Conservation (phyloP, 2,888 invertebrate species). For the Drosophila flavopinicola region DNA sequence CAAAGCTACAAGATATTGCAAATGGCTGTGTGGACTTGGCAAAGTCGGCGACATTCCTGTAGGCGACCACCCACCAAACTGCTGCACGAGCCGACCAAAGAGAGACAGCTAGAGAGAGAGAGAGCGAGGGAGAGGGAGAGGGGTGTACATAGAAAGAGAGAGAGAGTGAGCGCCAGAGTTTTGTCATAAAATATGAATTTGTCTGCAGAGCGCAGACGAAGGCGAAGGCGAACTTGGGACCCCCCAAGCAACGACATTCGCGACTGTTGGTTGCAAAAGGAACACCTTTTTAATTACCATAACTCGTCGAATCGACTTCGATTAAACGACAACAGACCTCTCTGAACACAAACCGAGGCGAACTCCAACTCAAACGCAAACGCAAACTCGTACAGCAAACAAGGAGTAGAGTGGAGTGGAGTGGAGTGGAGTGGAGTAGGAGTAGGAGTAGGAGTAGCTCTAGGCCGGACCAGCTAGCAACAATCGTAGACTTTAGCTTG, state of each 20-base stretch:
- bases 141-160: too few species aligned
- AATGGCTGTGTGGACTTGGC: constrained; percentile 46
- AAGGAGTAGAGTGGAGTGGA: not conserved
- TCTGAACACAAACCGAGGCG: constrained; percentile 9
- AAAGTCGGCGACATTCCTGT: constrained; percentile 51
- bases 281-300: constrained; percentile 83
- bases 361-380: constrained; percentile 8
- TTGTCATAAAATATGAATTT: constrained; percentile 80
- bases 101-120: not conserved
- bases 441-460: constrained; percentile 28
- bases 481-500: constrained; percentile 25
- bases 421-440: not conserved
- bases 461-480: constrained; percentile 23
- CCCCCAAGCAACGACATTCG: constrained; percentile 50
- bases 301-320: constrained; percentile 78
- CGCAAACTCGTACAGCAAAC: constrained; percentile 1
- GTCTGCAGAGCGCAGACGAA: constrained; percentile 59
- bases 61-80: constrained; percentile 77
- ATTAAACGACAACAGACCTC: constrained; percentile 65
- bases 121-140: constrained; percentile 4
- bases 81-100: constrained; percentile 52
- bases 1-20: constrained; percentile 40
- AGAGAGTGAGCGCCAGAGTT: constrained; percentile 37
- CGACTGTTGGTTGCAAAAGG: constrained; percentile 66
- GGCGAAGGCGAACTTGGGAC: constrained; percentile 28